phyloP scores from a whole-genome alignment of 1,140 invertebrate species.

The Drosophila nasuta region DNA sequence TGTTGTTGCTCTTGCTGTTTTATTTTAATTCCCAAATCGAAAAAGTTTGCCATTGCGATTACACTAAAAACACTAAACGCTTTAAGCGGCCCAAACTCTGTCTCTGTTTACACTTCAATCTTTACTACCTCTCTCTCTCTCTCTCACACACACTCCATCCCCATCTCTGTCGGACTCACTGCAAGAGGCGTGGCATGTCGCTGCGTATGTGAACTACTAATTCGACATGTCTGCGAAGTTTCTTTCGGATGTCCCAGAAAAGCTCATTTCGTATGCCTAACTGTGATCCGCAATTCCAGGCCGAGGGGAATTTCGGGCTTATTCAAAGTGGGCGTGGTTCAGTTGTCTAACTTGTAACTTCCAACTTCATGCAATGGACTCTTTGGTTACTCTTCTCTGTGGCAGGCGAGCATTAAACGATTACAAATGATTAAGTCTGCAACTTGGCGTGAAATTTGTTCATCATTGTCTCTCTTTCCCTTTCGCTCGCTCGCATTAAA shows the following conservation, averaged over 20 bases:
- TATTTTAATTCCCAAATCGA: constrained; percentile 82
- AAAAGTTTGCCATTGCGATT: constrained; percentile 74
- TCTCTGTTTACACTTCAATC: background rate
- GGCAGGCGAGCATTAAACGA: constrained; percentile 60
- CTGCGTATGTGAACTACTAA: constrained; percentile 76
- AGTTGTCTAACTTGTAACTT: constrained; percentile 1
- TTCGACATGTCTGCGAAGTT: constrained; percentile 74
- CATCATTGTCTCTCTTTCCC: constrained; percentile 12
- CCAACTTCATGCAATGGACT: background rate
- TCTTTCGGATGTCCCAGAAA: constrained; percentile 16
- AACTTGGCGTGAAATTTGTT: constrained; percentile 63
- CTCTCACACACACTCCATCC: background rate
- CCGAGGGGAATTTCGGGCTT: background rate
- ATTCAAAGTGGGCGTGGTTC: background rate
- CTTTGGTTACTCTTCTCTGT: constrained; percentile 22
- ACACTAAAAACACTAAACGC: constrained; percentile 74
- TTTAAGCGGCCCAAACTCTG: constrained; percentile 40
- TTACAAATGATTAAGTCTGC: constrained; percentile 70
- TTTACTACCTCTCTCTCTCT: background rate
- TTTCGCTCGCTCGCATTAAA: constrained; percentile 18
- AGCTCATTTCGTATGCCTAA: constrained; percentile 60
- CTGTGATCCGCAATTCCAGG: constrained; percentile 19
- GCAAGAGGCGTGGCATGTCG: constrained; percentile 18
- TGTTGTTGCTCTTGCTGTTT: constrained; percentile 44
- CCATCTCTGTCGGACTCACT: background rate